Evolutionary conservation across 2,888 invertebrate species (phyloP).

Genomic region (Galerucella calmariensis): DNA sequence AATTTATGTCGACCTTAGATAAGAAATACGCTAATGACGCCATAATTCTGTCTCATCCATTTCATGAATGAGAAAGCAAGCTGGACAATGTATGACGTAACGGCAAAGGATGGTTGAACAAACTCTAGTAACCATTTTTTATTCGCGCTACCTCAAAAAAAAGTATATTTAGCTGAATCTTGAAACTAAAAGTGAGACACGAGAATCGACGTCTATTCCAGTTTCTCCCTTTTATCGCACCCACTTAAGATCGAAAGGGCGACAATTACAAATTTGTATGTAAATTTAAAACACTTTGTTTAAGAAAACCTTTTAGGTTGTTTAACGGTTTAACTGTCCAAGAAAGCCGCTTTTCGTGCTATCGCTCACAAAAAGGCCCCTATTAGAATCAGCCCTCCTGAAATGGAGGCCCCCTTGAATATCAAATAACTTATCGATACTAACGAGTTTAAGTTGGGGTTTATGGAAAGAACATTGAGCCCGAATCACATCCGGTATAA

Average conservation of each 20-base stretch:
- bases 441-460: constrained; percentile 48
- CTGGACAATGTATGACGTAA: no score
- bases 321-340: constrained; percentile 42
- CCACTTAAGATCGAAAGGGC: constrained; percentile 42
- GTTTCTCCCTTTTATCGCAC: constrained; percentile 50
- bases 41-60: no score
- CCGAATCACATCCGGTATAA: constrained; percentile 38
- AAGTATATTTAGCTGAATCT: background rate
- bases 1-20: no score
- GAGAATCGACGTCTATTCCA: constrained; percentile 26
- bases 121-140: no score
- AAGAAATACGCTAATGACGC: no score
- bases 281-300: constrained; percentile 57
- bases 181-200: background rate
- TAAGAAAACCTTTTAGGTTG: constrained; percentile 50
- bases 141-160: background rate
- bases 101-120: no score
- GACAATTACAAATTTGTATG: constrained; percentile 54
- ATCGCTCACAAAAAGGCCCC: constrained; percentile 47
- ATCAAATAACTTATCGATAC: constrained; percentile 52
- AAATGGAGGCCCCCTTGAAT: constrained; percentile 49
- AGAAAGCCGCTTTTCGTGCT: constrained; percentile 41
- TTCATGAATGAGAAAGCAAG: no score
- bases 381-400: constrained; percentile 35
- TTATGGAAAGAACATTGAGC: constrained; percentile 43